Conservation (phyloP, 2,797 vertebrate species). For the Darevskia nairensis region DNA sequence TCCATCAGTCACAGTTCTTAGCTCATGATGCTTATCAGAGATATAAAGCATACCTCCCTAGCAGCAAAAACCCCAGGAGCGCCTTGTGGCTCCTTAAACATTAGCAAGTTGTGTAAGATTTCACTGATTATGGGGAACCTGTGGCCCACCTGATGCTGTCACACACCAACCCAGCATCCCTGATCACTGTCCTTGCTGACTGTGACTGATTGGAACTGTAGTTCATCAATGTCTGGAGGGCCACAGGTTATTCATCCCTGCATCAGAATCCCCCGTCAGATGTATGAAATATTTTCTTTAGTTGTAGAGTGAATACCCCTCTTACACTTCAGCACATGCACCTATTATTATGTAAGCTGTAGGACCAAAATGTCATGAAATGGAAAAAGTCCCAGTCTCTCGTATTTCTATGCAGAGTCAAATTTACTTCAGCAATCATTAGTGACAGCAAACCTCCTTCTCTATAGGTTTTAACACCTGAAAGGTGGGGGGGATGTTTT, state of each 20-base stretch:
- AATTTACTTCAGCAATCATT: no score
- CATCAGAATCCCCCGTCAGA: background rate
- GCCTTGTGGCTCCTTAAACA: background rate
- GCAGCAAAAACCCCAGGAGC: background rate
- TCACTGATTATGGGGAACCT: background rate
- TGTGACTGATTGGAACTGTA: no score
- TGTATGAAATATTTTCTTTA: background rate
- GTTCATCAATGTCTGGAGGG: no score
- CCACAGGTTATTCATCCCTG: no score
- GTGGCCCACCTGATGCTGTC: no score
- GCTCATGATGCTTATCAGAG: background rate
- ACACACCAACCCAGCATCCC: no score
- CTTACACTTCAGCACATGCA: no score
- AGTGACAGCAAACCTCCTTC: background rate
- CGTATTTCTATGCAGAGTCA: background rate
- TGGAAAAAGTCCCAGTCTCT: background rate
- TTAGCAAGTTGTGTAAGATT: background rate
- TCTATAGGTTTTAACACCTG: background rate
- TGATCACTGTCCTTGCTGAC: no score
- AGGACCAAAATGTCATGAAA: background rate
- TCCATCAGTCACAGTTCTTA: background rate
- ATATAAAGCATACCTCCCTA: background rate
- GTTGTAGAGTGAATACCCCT: no score
- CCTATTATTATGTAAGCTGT: background rate
- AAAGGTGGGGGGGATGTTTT: background rate